A percentile compares a stretch with the other conserved stretches of the same genome.
Conservation (phyloP, 2,113 vertebrate species). For the Indri indri region DNA sequence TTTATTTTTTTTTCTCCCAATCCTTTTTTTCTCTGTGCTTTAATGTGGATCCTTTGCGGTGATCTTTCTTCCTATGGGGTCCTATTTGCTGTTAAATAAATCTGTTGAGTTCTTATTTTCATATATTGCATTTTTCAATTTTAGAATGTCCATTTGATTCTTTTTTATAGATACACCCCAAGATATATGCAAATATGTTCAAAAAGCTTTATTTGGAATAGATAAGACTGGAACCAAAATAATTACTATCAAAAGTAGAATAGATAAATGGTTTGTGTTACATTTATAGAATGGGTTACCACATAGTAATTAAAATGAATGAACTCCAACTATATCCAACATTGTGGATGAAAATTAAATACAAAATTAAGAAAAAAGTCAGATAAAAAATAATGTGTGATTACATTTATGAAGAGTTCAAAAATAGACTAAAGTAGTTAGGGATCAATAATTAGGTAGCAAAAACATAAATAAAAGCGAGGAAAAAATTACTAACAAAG, state of each 20-base stretch:
- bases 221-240: neutral
- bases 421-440: neutral
- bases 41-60: neutral
- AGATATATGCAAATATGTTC: neutral
- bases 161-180: neutral
- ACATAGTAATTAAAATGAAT: neutral
- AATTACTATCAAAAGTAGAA: slow-evolving; percentile 10
- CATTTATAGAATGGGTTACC: neutral
- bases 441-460: neutral
- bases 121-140: neutral
- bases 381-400: neutral
- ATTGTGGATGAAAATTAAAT: neutral
- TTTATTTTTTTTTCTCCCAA: no score
- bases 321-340: neutral
- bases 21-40: neutral
- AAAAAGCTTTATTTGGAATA: neutral
- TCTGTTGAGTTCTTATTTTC: neutral
- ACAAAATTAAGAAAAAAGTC: slow-evolving; percentile 1
- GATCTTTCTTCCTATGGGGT: neutral
- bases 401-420: neutral
- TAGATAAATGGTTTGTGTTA: neutral
- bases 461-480: slow-evolving; percentile 27
- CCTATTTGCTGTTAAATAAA: neutral
- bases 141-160: neutral
- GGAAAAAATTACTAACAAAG: neutral